phyloP scores from a whole-genome alignment of 2,888 invertebrate genomes.

The Cremastinae sp. region DNA sequence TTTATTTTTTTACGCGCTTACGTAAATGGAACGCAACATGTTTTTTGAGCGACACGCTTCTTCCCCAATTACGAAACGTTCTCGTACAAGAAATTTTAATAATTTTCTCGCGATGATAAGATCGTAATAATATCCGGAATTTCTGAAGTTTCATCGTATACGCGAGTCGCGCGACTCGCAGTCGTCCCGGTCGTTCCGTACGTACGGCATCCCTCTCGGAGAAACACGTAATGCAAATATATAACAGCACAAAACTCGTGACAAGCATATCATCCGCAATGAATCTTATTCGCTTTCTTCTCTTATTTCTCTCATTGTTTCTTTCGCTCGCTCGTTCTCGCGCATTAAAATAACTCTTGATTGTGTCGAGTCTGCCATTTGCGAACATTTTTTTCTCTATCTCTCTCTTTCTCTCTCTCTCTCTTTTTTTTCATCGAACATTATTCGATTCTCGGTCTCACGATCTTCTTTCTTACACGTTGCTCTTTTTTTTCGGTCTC shows the following conservation, averaged over 20 bases:
- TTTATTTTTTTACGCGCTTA: too few relatives aligned
- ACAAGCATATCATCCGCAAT: constrained; percentile 42
- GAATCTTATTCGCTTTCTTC: constrained; percentile 27
- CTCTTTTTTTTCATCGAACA: constrained; percentile 9
- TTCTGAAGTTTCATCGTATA: constrained; percentile 7
- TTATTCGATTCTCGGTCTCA: not conserved
- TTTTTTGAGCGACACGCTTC: not conserved
- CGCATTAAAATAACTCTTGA: constrained; percentile 40
- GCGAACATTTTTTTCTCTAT: not conserved
- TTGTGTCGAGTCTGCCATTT: constrained; percentile 2
- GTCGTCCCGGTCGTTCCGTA: constrained; percentile 35
- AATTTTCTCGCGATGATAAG: constrained; percentile 25
- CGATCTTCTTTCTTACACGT: not conserved
- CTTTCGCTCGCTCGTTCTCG: not conserved
- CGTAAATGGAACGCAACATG: too few relatives aligned
- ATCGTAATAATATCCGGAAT: constrained; percentile 28
- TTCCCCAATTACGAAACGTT: constrained; percentile 15
- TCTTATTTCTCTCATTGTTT: not conserved
- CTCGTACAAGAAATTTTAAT: constrained; percentile 25
- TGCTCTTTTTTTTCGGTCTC: not conserved
- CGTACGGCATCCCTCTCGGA: constrained; percentile 3
- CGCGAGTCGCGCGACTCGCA: constrained; percentile 1
- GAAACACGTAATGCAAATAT: constrained; percentile 32
- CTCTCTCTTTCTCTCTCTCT: constrained; percentile 8
- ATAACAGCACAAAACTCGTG: constrained; percentile 35